phyloP scores from a whole-genome alignment of 2,888 invertebrate genomes.

The Tiphia femorata region DNA sequence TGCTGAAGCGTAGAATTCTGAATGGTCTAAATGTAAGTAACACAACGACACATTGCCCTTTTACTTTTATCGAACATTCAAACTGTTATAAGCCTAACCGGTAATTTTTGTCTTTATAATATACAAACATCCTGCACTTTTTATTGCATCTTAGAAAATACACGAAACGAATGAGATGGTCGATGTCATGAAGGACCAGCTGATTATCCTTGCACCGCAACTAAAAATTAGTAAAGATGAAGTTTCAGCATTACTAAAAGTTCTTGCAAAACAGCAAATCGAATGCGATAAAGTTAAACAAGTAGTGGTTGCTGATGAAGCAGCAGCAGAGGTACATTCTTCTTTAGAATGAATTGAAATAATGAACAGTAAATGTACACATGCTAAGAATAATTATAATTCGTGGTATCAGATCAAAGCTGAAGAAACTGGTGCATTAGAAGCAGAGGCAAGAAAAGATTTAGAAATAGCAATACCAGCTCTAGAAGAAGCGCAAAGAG shows the following conservation, averaged over 20 bases:
- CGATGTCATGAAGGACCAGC: conserved; percentile 86
- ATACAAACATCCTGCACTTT: too few relatives aligned
- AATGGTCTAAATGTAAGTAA: conserved; percentile 77
- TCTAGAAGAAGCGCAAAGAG: conserved; percentile 85
- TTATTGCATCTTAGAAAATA: conserved; percentile 73
- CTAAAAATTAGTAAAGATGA: conserved; percentile 83
- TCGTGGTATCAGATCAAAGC: conserved; percentile 77
- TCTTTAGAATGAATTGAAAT: too few relatives aligned
- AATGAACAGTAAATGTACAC: neutral
- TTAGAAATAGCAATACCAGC: conserved; percentile 89
- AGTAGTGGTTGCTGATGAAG: conserved; percentile 86
- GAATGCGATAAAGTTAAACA: conserved; percentile 85
- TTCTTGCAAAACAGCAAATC: conserved; percentile 83
- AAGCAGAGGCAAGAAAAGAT: conserved; percentile 88
- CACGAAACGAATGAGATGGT: conserved; percentile 86
- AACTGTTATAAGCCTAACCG: neutral
- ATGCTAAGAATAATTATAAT: neutral
- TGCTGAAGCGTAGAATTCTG: conserved; percentile 77
- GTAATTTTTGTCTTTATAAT: neutral
- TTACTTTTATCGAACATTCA: too few relatives aligned
- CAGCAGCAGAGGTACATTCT: conserved; percentile 78
- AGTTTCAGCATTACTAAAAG: conserved; percentile 81
- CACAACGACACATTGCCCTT: neutral
- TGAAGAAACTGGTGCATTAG: conserved; percentile 84
- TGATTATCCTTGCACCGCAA: conserved; percentile 85